phyloP scores from a whole-genome alignment of 2,888 invertebrate genomes.

The Pycnomerus fuliginosus region DNA sequence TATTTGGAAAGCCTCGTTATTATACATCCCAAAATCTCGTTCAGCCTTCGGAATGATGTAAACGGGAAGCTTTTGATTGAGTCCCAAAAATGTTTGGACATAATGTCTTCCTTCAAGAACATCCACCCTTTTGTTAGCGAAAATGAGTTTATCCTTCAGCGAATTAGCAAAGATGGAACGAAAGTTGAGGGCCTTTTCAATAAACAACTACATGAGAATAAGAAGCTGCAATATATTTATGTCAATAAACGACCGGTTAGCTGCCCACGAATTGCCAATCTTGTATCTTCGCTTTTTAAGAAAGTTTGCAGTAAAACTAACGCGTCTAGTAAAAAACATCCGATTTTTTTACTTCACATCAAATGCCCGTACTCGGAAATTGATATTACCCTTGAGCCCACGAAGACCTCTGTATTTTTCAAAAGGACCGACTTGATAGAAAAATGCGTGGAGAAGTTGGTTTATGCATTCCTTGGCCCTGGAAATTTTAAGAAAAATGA shows the following conservation, averaged over 20 bases:
- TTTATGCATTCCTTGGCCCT: no score
- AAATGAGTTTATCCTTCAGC: neutral
- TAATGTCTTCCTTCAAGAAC: neutral
- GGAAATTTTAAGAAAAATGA: constrained; percentile 17
- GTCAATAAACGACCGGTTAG: constrained; percentile 63
- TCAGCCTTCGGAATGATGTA: constrained; percentile 67
- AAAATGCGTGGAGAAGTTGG: constrained; percentile 43
- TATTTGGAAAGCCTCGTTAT: constrained; percentile 65
- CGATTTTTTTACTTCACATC: constrained; percentile 58
- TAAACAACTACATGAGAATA: constrained; percentile 52
- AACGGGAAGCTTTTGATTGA: neutral
- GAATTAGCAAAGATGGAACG: constrained; percentile 44
- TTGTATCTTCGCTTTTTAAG: constrained; percentile 48
- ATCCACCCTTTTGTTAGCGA: neutral
- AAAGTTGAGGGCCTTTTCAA: constrained; percentile 61
- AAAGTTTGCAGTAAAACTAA: constrained; percentile 22
- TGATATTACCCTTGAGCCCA: constrained; percentile 55
- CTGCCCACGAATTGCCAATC: constrained; percentile 56
- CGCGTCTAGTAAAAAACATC: constrained; percentile 35
- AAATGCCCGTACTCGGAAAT: constrained; percentile 55
- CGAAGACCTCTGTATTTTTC: constrained; percentile 58
- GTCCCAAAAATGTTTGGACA: neutral
- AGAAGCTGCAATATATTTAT: constrained; percentile 62
- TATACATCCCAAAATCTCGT: constrained; percentile 63
- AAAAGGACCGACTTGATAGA: constrained; percentile 54